These are phyloP conservation scores for Zhuqinia jingwanae DNA, from an alignment of 2,888 invertebrate genomes.

Conservation along the genomic window DNA sequence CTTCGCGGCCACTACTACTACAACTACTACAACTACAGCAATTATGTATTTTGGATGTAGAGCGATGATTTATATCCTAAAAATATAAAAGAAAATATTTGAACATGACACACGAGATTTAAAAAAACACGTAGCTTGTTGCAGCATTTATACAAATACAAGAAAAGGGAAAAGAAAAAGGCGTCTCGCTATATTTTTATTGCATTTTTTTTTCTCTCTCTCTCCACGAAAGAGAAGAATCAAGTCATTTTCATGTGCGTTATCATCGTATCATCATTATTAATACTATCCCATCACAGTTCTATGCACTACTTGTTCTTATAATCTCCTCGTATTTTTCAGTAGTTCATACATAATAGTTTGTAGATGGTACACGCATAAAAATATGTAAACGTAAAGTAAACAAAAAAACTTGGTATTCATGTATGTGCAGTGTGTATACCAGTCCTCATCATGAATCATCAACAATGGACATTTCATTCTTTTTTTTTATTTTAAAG, in stretches of 20 bases:
- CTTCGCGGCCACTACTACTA: background rate
- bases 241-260: slow-evolving; percentile 16
- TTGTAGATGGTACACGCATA: no score
- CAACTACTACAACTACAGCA: background rate
- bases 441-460: slow-evolving; percentile 37
- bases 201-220: no score
- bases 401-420: slow-evolving; percentile 3
- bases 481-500: background rate
- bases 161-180: slow-evolving; percentile 41
- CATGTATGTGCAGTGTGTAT: background rate
- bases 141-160: background rate
- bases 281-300: slow-evolving; percentile 1
- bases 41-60: slow-evolving; percentile 16
- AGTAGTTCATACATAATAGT: no score
- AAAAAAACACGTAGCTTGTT: background rate
- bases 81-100: slow-evolving; percentile 14
- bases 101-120: background rate
- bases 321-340: background rate
- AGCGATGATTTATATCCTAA: slow-evolving; percentile 47
- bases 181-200: background rate
- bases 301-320: slow-evolving; percentile 47
- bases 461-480: slow-evolving; percentile 39
- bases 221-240: no score
- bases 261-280: no score
- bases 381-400: background rate